Evolutionary conservation across 2,888 invertebrate species (phyloP).

Genomic region (Hypselothyrea guttata): DNA sequence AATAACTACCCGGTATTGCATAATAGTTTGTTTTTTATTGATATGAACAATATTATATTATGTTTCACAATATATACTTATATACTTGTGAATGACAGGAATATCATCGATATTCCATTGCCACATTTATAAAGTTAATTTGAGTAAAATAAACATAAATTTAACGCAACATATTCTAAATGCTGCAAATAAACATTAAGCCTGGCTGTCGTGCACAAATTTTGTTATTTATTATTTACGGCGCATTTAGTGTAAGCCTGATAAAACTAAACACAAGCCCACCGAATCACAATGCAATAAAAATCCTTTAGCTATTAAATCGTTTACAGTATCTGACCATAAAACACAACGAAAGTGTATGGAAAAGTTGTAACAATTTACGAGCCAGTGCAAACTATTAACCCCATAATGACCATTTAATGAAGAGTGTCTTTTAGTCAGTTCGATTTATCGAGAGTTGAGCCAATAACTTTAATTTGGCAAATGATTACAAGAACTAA

Average conservation of each 20-base stretch:
- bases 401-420: neutral
- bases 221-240: constrained; percentile 63
- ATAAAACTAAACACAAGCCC: constrained; percentile 38
- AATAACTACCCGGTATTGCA: too few relatives aligned
- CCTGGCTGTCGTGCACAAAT: constrained; percentile 1
- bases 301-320: neutral
- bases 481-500: too few relatives aligned
- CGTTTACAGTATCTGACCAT: constrained; percentile 5
- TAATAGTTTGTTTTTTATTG: too few relatives aligned
- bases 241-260: constrained; percentile 58
- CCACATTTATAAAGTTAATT: too few relatives aligned
- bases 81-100: too few relatives aligned
- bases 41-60: too few relatives aligned
- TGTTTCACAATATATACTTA: too few relatives aligned
- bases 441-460: too few relatives aligned
- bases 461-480: too few relatives aligned
- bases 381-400: neutral
- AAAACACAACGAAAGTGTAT: neutral
- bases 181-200: constrained; percentile 58
- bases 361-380: neutral
- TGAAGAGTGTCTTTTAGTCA: neutral
- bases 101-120: too few relatives aligned
- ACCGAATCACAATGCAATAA: too few relatives aligned
- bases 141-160: too few relatives aligned
- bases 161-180: constrained; percentile 63